A percentile compares a stretch with the other conserved stretches of the same genome.
These are phyloP conservation scores for Hirtodrosophila duncani DNA, from an alignment of 2,888 invertebrate species.

Conservation along the genomic window DNA sequence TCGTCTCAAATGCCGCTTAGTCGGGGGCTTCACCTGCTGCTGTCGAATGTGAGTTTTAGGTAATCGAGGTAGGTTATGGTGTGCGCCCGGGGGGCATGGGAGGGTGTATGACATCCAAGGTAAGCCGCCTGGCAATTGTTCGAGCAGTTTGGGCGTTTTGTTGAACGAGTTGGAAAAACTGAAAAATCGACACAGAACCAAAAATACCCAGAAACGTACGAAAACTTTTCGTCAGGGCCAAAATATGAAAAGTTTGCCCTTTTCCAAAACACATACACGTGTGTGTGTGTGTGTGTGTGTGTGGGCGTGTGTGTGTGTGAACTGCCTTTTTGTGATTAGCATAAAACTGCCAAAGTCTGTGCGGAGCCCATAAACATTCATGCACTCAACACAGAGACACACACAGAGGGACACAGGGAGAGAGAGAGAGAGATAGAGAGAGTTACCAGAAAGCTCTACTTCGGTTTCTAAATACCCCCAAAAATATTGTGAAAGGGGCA, in stretches of 20 bases:
- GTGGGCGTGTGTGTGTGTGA: constrained; percentile 16
- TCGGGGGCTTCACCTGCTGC: too few relatives aligned
- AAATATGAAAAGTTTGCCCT: constrained; percentile 64
- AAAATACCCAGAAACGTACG: constrained; percentile 19
- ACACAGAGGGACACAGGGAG: too few relatives aligned
- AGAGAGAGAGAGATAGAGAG: constrained; percentile 11
- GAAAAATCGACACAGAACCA: constrained; percentile 22
- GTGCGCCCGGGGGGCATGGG: neutral
- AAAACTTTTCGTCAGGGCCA: constrained; percentile 48
- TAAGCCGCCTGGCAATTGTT: constrained; percentile 57
- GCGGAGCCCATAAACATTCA: constrained; percentile 50
- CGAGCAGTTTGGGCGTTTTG: constrained; percentile 61
- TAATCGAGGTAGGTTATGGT: neutral
- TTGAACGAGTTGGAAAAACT: constrained; percentile 60
- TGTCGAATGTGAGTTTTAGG: too few relatives aligned
- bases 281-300: constrained; percentile 22
- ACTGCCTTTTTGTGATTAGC: constrained; percentile 65
- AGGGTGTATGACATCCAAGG: neutral
- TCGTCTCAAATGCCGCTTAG: too few relatives aligned
- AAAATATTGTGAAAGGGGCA: constrained; percentile 50
- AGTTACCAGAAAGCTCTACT: constrained; percentile 26
- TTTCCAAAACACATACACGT: constrained; percentile 21
- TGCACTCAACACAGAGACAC: constrained; percentile 33
- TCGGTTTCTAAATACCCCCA: constrained; percentile 54
- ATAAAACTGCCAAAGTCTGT: constrained; percentile 70